Evolutionary conservation across 1,140 invertebrate genomes (phyloP).

Genomic region (Pantala flavescens): DNA sequence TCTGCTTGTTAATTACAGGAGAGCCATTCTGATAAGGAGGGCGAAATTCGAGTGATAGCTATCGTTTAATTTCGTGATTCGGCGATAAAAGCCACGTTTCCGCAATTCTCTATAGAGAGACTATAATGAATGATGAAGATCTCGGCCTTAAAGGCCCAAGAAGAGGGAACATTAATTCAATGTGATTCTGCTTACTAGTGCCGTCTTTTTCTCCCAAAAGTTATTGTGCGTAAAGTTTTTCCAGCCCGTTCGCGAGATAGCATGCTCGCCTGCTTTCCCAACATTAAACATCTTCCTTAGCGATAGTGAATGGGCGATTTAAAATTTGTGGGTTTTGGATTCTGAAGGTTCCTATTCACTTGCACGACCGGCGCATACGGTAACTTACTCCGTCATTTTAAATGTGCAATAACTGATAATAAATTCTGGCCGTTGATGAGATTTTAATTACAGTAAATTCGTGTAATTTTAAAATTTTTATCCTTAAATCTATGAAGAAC

Average conservation of each 20-base stretch:
- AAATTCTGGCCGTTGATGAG: too few species aligned
- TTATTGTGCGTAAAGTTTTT: slow-evolving; percentile 9
- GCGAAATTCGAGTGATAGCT: background rate
- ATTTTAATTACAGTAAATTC: too few species aligned
- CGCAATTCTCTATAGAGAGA: background rate
- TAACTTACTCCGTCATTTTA: too few species aligned
- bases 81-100: background rate
- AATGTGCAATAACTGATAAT: too few species aligned
- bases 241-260: background rate
- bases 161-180: slow-evolving; percentile 1
- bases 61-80: slow-evolving; percentile 3
- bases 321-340: too few species aligned
- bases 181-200: background rate
- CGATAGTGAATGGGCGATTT: too few species aligned
- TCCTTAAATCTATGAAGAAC: too few species aligned
- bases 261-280: slow-evolving; percentile 1
- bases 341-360: too few species aligned
- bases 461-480: too few species aligned
- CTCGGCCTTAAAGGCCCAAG: background rate
- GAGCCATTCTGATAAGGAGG: background rate
- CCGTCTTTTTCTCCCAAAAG: background rate
- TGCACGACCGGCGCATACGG: too few species aligned
- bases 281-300: background rate
- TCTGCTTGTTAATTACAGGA: background rate
- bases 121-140: background rate